Conservation (phyloP, 1,140 invertebrate genomes). For the Bombyx mori region DNA sequence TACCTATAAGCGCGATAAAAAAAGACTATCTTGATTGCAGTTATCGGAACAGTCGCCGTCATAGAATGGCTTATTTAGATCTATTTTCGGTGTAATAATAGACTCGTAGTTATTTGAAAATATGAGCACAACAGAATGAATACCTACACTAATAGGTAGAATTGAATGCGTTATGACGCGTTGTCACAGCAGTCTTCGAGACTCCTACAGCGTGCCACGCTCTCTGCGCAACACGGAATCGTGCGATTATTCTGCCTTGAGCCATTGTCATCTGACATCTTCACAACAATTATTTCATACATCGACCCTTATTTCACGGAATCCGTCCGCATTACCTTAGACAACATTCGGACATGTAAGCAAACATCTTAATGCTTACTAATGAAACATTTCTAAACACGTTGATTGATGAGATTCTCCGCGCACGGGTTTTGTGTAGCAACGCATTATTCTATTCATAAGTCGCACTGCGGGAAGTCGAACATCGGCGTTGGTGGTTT, state of each 20-base stretch:
- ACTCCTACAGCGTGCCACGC: slow-evolving; percentile 4
- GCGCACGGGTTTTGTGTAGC: slow-evolving; percentile 48
- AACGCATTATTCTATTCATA: slow-evolving; percentile 58
- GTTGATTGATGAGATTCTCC: slow-evolving; percentile 57
- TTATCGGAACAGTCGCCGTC: too few relatives aligned
- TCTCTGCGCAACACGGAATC: slow-evolving; percentile 13
- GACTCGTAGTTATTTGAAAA: neutral
- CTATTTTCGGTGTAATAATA: too few relatives aligned
- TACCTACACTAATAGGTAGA: neutral
- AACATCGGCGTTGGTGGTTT: slow-evolving; percentile 55
- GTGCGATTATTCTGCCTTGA: slow-evolving; percentile 34
- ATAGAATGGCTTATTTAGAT: too few relatives aligned
- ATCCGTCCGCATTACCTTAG: slow-evolving; percentile 34
- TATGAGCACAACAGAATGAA: neutral
- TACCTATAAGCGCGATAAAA: too few relatives aligned
- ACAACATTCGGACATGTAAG: slow-evolving; percentile 62
- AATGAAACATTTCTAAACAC: slow-evolving; percentile 64
- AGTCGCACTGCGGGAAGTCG: slow-evolving; percentile 43
- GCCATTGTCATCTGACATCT: slow-evolving; percentile 32
- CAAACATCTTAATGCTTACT: slow-evolving; percentile 71
- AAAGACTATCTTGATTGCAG: too few relatives aligned
- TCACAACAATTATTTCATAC: slow-evolving; percentile 42
- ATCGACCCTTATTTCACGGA: slow-evolving; percentile 49
- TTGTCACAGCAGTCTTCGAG: neutral
- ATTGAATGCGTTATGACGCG: slow-evolving; percentile 1